Percentiles rank a stretch among this genome's conserved stretches.
Evolutionary conservation across 2,797 vertebrate species (phyloP).

Genomic region (Mus minutoides): DNA sequence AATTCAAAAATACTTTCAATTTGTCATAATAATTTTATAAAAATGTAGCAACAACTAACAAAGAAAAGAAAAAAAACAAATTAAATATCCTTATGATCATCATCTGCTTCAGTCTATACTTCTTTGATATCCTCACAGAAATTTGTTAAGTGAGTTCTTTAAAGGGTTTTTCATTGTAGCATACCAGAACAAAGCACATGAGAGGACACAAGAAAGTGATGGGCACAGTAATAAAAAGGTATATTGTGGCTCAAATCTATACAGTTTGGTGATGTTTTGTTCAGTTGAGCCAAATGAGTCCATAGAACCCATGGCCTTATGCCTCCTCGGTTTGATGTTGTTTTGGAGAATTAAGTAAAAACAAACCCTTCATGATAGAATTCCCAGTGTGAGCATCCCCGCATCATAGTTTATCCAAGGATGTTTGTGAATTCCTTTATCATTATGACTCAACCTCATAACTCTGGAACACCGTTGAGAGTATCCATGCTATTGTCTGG

Average conservation of each 20-base stretch:
- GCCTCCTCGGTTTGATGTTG: not conserved
- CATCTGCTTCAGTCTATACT: not conserved
- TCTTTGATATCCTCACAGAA: not conserved
- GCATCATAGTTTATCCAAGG: slow-evolving; percentile 41
- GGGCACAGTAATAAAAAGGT: not conserved
- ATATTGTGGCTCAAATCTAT: not conserved
- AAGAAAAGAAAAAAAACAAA: not conserved
- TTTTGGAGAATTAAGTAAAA: slow-evolving; percentile 43
- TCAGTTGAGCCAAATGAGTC: not conserved
- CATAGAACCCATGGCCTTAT: not conserved
- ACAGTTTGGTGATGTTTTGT: not conserved
- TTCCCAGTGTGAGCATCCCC: not conserved
- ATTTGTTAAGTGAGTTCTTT: not conserved
- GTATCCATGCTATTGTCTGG: not conserved
- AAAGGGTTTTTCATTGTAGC: not conserved
- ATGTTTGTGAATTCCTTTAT: slow-evolving; percentile 45
- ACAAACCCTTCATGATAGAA: not conserved
- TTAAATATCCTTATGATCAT: not conserved
- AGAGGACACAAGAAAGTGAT: not conserved
- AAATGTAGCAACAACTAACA: not conserved
- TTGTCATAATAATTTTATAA: not conserved
- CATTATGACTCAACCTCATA: slow-evolving; percentile 30
- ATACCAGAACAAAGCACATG: not conserved
- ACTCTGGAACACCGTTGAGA: not conserved
- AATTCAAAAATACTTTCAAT: not conserved